phyloP scores from a whole-genome alignment of 2,888 invertebrate species.

The Hylaea fasciaria region DNA sequence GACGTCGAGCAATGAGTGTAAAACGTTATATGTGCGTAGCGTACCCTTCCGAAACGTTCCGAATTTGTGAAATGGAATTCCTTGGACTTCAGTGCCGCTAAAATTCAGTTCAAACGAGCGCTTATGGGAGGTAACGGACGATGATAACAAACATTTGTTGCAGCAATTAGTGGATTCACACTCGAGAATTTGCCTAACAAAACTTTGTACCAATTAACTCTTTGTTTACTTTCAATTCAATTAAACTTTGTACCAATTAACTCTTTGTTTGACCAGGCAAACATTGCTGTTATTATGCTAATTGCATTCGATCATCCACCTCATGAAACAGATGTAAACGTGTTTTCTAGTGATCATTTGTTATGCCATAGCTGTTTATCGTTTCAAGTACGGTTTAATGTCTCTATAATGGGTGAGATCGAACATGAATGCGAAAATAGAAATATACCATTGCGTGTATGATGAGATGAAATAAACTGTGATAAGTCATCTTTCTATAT shows the following conservation, averaged over 20 bases:
- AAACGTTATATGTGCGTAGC: conserved; percentile 1
- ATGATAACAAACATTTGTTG: neutral
- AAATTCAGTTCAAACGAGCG: neutral
- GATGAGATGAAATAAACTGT: neutral
- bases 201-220: neutral
- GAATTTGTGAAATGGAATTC: neutral
- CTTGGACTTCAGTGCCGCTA: neutral
- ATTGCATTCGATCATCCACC: conserved; percentile 3
- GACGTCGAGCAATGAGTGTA: conserved; percentile 2
- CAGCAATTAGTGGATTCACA: neutral
- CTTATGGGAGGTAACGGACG: neutral
- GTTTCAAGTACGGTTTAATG: neutral
- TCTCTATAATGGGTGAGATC: neutral
- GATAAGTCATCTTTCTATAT: neutral
- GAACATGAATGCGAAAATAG: neutral
- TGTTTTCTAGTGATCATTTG: conserved; percentile 1
- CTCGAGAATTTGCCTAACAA: neutral
- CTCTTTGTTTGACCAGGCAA: neutral
- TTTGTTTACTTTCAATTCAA: too few species aligned
- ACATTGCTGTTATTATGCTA: neutral
- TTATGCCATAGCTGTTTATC: neutral
- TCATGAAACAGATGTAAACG: neutral
- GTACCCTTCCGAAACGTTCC: too few species aligned
- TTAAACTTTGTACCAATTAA: too few species aligned
- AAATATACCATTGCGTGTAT: neutral